Evolutionary conservation across 2,797 vertebrate genomes (phyloP), one percentile per base, ranked within the genome.

Genomic region (Neosalanx taihuensis): DNA sequence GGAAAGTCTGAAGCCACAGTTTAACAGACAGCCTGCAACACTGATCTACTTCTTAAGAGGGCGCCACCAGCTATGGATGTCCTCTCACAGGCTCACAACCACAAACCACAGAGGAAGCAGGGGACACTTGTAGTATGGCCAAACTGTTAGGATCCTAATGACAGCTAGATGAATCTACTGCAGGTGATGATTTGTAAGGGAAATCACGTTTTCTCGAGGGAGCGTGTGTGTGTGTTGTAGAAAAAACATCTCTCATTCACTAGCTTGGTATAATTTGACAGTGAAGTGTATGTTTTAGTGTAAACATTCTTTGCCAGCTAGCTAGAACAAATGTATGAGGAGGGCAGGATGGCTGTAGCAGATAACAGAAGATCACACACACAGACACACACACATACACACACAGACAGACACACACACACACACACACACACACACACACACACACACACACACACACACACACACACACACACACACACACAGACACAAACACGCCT

Each of bases 31-130:
- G 69, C 71, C 60, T 35, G 77, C 75, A 81, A 70, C 69, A 64
- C 74, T 74, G 75, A 72, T 83, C 76, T 70, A 66, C 58, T 78
- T 81, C 85, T 83, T 85, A 84, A 13, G 17, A 76, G 81, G 81
- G 69, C 74, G 53, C 69, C 64, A 78, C 75, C 79, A 72, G 70
- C 80, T 74, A 74, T 37, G 64, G 60, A 31, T 58, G 71, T 66
- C 71, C 73, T 69, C 64, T 76, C 70, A 75, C 60, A 33, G 33
- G 33, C 62, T 33, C 62, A 74, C 17, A 31, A 49, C 41, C 31
- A 31, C 29, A 76, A 73, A 67, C 64, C 59, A 71, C 30, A 66
- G 41, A 9, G 12, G 41, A 46, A 46, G 41, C 41, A 46, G 41
- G 41, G 33, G 51, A 49, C 62, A 20, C 33, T 64, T 64, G 23